Percentiles rank a stretch among this genome's conserved stretches.
These are phyloP conservation scores for Tyto alba DNA, from an alignment of 2,113 vertebrate species.

Conservation along the genomic window DNA sequence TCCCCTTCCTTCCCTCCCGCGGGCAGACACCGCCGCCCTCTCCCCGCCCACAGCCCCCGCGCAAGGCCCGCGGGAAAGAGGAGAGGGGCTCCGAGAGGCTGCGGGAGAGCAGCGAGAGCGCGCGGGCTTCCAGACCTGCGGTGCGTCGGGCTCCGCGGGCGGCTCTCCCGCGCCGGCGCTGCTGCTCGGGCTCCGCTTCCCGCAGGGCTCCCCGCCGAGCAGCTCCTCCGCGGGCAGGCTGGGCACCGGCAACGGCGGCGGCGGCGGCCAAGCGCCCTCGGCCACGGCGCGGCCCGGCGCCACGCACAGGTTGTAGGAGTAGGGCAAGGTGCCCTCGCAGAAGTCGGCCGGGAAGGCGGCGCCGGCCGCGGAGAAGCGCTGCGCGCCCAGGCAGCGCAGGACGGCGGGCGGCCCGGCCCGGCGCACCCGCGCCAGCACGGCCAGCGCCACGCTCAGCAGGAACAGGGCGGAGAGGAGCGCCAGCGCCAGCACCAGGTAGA, in stretches of 20 bases:
- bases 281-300: not conserved
- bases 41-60: not conserved
- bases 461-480: slow-evolving; percentile 38
- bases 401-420: not conserved
- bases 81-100: not conserved
- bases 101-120: not conserved
- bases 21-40: too few species aligned
- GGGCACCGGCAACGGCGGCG: too few species aligned
- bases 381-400: slow-evolving; percentile 24
- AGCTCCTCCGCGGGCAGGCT: not conserved
- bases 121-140: not conserved
- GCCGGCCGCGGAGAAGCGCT: not conserved
- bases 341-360: slow-evolving; percentile 23
- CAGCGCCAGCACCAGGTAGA: slow-evolving; percentile 35
- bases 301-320: slow-evolving; percentile 58
- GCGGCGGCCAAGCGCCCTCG: not conserved
- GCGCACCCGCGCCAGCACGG: not conserved
- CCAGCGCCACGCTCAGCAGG: slow-evolving; percentile 42
- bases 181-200: not conserved
- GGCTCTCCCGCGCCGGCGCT: not conserved
- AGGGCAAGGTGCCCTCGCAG: slow-evolving; percentile 62
- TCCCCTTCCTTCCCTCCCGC: too few species aligned
- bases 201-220: not conserved
- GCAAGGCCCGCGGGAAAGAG: not conserved
- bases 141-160: not conserved